These are phyloP conservation scores for Seira sanloemensis DNA, from an alignment of 2,888 invertebrate genomes.

Conservation along the genomic window DNA sequence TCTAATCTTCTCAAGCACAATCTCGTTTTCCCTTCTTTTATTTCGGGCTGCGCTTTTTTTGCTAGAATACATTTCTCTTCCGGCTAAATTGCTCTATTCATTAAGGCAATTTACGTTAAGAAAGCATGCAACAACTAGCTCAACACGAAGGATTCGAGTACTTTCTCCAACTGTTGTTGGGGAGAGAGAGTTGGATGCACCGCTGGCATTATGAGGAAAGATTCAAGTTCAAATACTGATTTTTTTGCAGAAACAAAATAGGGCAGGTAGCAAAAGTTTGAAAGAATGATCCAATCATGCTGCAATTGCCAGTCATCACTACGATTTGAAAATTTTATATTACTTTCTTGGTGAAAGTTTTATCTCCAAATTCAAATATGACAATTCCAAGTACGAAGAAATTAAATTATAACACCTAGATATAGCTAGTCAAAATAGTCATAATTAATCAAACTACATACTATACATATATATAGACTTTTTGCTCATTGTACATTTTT, in stretches of 20 bases:
- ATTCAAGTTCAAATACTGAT: too few relatives aligned
- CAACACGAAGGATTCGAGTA: too few relatives aligned
- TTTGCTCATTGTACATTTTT: background rate
- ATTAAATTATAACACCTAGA: too few relatives aligned
- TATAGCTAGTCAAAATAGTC: too few relatives aligned
- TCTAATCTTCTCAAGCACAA: conserved; percentile 54
- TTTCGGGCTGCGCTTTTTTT: background rate
- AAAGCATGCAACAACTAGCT: conserved; percentile 57
- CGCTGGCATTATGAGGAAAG: background rate
- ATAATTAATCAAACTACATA: too few relatives aligned
- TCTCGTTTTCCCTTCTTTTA: conserved; percentile 25
- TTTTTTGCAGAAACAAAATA: too few relatives aligned
- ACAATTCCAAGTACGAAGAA: too few relatives aligned
- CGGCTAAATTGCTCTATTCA: conserved; percentile 6
- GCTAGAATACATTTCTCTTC: conserved; percentile 4
- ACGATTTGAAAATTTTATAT: background rate
- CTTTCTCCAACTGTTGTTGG: conserved; percentile 10
- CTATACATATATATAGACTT: too few relatives aligned
- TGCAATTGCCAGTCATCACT: background rate
- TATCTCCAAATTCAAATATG: too few relatives aligned
- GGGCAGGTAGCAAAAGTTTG: background rate
- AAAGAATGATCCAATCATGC: background rate
- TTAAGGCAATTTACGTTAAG: conserved; percentile 7
- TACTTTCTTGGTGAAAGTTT: background rate
- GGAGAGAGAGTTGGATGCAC: too few relatives aligned